A percentile compares a stretch with the other conserved stretches of the same genome.
Evolutionary conservation across 2,888 invertebrate genomes (phyloP).

Genomic region (Brenthis daphne): DNA sequence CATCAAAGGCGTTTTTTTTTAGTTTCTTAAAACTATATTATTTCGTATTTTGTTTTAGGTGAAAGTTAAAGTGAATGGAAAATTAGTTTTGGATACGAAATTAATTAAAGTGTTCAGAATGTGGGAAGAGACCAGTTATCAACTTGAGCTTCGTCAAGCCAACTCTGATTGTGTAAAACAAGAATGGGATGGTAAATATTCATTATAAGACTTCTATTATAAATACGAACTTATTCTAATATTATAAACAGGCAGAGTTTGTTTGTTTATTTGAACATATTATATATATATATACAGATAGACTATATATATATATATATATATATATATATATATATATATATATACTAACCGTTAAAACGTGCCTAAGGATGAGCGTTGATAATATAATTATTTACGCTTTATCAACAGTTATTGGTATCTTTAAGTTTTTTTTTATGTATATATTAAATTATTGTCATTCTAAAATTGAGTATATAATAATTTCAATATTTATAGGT

Average conservation of each 20-base stretch:
- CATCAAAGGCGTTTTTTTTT: too few species aligned
- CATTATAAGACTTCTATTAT: background rate
- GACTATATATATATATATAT: too few species aligned
- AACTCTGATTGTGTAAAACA: conserved; percentile 89
- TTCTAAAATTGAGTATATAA: background rate
- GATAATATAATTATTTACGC: too few species aligned
- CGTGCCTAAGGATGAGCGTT: too few species aligned
- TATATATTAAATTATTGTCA: too few species aligned
- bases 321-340: too few species aligned
- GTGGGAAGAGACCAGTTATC: conserved; percentile 98
- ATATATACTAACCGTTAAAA: too few species aligned
- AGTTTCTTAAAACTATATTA: background rate
- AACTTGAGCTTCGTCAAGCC: conserved; percentile 92
- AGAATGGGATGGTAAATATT: conserved; percentile 85
- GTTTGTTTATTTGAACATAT: too few species aligned
- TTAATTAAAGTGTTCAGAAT: conserved; percentile 87
- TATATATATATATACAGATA: too few species aligned
- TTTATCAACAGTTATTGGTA: too few species aligned
- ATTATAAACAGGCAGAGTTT: too few species aligned
- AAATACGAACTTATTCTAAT: background rate
- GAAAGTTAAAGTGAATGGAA: conserved; percentile 82
- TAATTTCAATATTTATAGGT: conserved; percentile 50
- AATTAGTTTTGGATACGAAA: conserved; percentile 82
- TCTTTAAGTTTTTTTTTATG: too few species aligned
- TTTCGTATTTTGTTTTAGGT: conserved; percentile 55